Conservation (phyloP, 2,113 vertebrate genomes). For the Phyllostomus hastatus region DNA sequence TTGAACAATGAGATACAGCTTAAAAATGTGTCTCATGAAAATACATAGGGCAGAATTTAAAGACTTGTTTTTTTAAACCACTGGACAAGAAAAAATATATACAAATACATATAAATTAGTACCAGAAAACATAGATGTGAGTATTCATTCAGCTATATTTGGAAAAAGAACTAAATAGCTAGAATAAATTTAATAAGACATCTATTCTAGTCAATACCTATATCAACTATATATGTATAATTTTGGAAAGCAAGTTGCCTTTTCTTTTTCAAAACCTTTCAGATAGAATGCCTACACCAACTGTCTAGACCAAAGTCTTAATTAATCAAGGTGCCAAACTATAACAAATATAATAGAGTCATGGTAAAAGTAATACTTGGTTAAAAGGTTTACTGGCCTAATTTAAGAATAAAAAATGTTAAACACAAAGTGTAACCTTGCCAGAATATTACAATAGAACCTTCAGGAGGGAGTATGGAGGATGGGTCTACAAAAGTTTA, state of each 20-base stretch:
- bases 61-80: not conserved
- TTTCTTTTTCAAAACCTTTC: not conserved
- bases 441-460: not conserved
- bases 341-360: not conserved
- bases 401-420: not conserved
- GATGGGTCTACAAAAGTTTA: not conserved
- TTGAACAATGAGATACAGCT: not conserved
- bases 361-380: not conserved
- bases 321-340: not conserved
- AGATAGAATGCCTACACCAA: not conserved
- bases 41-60: not conserved
- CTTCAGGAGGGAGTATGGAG: not conserved
- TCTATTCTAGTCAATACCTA: not conserved
- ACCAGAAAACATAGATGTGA: not conserved
- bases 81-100: not conserved
- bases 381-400: not conserved
- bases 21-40: not conserved
- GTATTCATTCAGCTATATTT: not conserved
- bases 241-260: not conserved
- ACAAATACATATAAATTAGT: not conserved
- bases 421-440: not conserved
- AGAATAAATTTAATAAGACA: not conserved
- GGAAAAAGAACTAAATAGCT: not conserved
- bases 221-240: not conserved
- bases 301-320: not conserved